Base-by-base conservation (phyloP, 1,140 invertebrate genomes). In the Bombus huntii region DNA sequence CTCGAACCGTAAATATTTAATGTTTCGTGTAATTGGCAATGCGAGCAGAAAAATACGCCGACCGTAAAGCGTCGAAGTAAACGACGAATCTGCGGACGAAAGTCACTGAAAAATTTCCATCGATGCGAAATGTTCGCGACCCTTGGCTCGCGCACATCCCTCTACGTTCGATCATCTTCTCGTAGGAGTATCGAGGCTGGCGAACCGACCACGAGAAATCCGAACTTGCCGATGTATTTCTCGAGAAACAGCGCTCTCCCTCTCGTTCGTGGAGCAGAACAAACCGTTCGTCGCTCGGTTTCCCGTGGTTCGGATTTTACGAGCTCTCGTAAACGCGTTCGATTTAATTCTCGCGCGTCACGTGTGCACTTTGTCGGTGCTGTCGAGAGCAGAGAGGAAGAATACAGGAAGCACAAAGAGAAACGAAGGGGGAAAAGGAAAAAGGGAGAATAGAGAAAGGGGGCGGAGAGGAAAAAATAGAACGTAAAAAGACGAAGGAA, bases 321-420 rank as follows among this genome's bases (percentile, higher is more conserved):
- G 83, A 79, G 28, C 31, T 25, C 34, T 79, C 47, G 66, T 79
- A 84, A 84, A 84, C 75, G 65, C 34, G 39, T 18, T 66, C 62
- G 81, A 77, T 83, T 74, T 83, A 83, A 71, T 83, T 83, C 34
- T 25, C 59, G 59, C 44, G 25, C 34, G 74, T 57, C 82, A 53
- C 44, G 82, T 57, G 81, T 76, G 47, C 47, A 57, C 34, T 79
- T 15, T 68, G 77, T 77, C 57, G 34, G 15, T 18, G 15, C 25
- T 13, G 25, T 1, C 9, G 39, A 15, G 1, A 5, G 8, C 6
- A 15, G 5, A 18, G 6, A 18, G 9, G n/a, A 44, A 44, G 6
- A 31, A 12, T 39, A 22, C 3, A 3, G 2, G 25, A 18, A 4
- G 59, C 18, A 2, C 25, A 9, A 53, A 12, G 22, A 10, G 18